phyloP scores from a whole-genome alignment of 2,888 invertebrate genomes.

The Pandemis heparana region DNA sequence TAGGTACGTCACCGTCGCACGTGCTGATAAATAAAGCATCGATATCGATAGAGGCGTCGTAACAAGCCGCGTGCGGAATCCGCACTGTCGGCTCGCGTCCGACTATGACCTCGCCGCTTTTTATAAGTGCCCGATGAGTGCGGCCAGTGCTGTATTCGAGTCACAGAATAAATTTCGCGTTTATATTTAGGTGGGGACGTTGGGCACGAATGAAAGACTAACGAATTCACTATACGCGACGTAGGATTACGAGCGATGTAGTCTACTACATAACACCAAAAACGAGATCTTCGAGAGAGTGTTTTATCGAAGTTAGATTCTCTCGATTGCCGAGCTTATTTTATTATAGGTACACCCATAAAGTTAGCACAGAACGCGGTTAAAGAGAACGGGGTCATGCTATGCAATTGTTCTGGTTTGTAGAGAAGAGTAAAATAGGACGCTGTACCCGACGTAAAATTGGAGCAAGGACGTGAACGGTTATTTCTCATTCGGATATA shows the following conservation, averaged over 20 bases:
- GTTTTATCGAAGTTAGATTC: slow-evolving; percentile 48
- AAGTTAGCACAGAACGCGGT: slow-evolving; percentile 30
- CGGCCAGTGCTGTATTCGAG: slow-evolving; percentile 74
- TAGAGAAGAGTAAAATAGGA: slow-evolving; percentile 63
- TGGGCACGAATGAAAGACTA: slow-evolving; percentile 50
- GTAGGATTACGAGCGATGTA: slow-evolving; percentile 26
- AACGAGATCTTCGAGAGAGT: not conserved
- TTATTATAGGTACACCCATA: slow-evolving; percentile 54
- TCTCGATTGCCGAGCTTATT: slow-evolving; percentile 38
- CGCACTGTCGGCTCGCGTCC: slow-evolving; percentile 73
- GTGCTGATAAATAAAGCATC: slow-evolving; percentile 73
- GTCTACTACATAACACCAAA: not conserved
- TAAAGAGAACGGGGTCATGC: slow-evolving; percentile 69
- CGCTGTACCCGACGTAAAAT: slow-evolving; percentile 61
- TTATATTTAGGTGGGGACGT: slow-evolving; percentile 77
- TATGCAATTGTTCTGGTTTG: slow-evolving; percentile 68
- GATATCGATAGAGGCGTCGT: slow-evolving; percentile 77
- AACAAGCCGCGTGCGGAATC: slow-evolving; percentile 77
- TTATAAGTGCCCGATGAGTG: slow-evolving; percentile 82
- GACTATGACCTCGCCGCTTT: slow-evolving; percentile 82
- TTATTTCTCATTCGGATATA: slow-evolving; percentile 23
- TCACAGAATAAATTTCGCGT: slow-evolving; percentile 68
- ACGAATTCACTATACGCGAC: slow-evolving; percentile 56
- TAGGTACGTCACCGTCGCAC: slow-evolving; percentile 76
- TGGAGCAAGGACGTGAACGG: slow-evolving; percentile 57